Conservation (phyloP, 35 echinoderm and acorn worm genomes). For the Apostichopus californicus region DNA sequence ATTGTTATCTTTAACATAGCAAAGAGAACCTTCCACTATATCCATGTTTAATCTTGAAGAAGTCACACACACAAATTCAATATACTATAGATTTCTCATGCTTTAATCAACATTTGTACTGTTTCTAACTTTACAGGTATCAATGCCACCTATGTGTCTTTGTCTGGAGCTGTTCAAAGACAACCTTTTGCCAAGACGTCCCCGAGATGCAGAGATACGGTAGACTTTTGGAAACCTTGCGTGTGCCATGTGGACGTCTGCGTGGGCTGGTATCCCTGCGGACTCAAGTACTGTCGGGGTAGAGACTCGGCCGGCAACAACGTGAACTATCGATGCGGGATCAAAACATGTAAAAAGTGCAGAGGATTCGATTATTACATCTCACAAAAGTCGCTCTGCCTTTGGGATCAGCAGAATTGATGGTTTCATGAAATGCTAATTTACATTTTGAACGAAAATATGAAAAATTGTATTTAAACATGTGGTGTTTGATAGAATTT, state of each 20-base stretch:
- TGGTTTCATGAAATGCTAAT: not conserved
- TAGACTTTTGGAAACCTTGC: slow-evolving; percentile 70
- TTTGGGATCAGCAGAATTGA: slow-evolving; percentile 70
- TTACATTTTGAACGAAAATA: too few species aligned
- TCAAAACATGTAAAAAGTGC: slow-evolving; percentile 95
- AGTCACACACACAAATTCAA: too few species aligned
- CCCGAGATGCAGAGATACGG: slow-evolving; percentile 55
- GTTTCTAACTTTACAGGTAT: slow-evolving; percentile 64
- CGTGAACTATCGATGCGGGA: slow-evolving; percentile 92
- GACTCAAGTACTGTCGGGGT: slow-evolving; percentile 95
- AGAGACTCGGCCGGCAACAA: slow-evolving; percentile 89
- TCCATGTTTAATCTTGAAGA: too few species aligned
- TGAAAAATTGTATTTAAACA: too few species aligned
- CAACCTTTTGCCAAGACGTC: slow-evolving; percentile 46
- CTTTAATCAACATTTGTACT: too few species aligned
- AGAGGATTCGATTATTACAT: slow-evolving; percentile 80
- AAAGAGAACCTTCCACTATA: too few species aligned
- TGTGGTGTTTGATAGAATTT: too few species aligned
- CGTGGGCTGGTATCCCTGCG: slow-evolving; percentile 97
- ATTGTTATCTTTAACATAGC: too few species aligned
- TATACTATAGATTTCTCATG: too few species aligned
- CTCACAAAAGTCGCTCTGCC: slow-evolving; percentile 68
- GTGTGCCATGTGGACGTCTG: slow-evolving; percentile 82
- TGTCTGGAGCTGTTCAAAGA: slow-evolving; percentile 64
- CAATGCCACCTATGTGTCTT: slow-evolving; percentile 77